Evolutionary conservation across 2,797 vertebrate species (phyloP), one percentile per base, ranked within the genome.

Genomic region (Valencia hispanica): DNA sequence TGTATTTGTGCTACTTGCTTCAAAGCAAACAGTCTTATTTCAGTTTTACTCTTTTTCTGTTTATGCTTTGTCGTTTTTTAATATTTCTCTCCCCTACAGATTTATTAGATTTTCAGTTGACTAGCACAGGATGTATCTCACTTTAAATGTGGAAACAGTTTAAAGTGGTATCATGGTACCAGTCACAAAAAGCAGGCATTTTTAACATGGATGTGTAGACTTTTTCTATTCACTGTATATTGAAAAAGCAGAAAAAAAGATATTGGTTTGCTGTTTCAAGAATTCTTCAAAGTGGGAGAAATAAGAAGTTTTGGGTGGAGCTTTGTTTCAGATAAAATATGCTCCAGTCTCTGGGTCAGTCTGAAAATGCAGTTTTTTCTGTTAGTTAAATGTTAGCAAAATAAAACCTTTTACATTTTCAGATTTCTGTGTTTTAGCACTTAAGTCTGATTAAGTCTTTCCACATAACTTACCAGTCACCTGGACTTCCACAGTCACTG

Each of bases 401-500:
- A 11, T 36, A 10, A 57, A 53, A 53, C 22, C 17, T 34, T 48
- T 63, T 36, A 10, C 8, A 34, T 34, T 63, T 36, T 15, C 59
- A 36, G 61, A 34, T 8, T 18, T 61, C 59, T 34, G 30, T 18
- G 8, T 10, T n/a, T 41, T 66, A 66, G 65, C 25, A 43, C 12
- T 43, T 41, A 34, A n/a, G 11, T 41, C 39, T 27, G 25, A 68
- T 27, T 1, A 68, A 68, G 65, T 68, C 41, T 43, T 68, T 27
- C 65, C 39, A 68, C 41, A 45, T 27, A 71, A 96, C 97, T 96
- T 95, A 97, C 97, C 96, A 95, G 92, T 95, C 90, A 94, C 92
- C 89, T 93, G 92, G 90, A 93, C 87, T 65, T 93, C 91, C 92
- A 87, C 89, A 88, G 93, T 98, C 96, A 98, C 93, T 97, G 97